A percentile compares a stretch with the other conserved stretches of the same genome.
phyloP scores from a whole-genome alignment of 2,113 vertebrate species.

The Ptychochromis oligacanthus region DNA sequence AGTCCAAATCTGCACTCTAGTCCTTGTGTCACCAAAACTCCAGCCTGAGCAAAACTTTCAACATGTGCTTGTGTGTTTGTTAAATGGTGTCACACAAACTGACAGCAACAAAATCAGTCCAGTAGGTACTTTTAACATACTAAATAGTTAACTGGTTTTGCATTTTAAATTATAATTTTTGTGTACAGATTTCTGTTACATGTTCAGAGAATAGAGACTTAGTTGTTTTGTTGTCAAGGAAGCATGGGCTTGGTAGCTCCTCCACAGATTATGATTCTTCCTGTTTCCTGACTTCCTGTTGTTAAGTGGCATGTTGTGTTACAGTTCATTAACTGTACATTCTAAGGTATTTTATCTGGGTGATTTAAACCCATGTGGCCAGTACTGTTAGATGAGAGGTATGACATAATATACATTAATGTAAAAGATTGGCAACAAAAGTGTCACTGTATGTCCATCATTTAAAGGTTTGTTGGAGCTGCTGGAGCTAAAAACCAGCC shows the following conservation, averaged over 20 bases:
- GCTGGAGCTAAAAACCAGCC: neutral
- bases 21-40: neutral
- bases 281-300: constrained; percentile 49
- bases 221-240: neutral
- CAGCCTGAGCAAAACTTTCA: neutral
- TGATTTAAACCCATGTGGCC: neutral
- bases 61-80: neutral
- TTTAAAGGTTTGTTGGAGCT: neutral
- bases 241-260: neutral
- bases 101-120: no score
- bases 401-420: neutral
- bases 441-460: neutral
- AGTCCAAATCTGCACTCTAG: neutral
- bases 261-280: constrained; percentile 11
- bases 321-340: neutral
- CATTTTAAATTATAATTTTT: neutral
- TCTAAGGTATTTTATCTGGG: neutral
- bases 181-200: neutral
- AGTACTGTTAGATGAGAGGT: neutral
- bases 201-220: neutral
- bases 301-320: constrained; percentile 16
- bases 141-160: neutral
- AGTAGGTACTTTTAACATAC: neutral
- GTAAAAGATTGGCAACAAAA: neutral
- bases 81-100: neutral